Conservation (phyloP, 1,140 invertebrate genomes). For the Trichonephila clavipes region DNA sequence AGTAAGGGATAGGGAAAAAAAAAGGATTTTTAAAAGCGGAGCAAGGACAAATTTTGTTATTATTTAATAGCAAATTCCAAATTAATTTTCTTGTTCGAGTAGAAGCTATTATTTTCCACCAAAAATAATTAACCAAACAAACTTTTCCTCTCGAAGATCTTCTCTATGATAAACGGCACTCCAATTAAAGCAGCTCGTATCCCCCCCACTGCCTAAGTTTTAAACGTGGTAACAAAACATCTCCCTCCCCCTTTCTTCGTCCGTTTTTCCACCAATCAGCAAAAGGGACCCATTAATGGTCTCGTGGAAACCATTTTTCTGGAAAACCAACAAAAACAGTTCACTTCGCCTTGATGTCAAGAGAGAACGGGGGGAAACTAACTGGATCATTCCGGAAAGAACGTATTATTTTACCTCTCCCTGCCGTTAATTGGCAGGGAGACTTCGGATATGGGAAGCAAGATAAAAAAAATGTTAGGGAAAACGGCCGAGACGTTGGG, state of each 20-base stretch:
- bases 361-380: conserved; percentile 40
- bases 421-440: conserved; percentile 68
- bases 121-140: conserved; percentile 52
- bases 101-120: conserved; percentile 38
- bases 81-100: background rate
- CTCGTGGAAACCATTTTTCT: conserved; percentile 59
- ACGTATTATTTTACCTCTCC: conserved; percentile 72
- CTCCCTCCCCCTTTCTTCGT: background rate
- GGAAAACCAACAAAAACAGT: conserved; percentile 54
- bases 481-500: conserved; percentile 41
- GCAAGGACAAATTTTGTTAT: background rate
- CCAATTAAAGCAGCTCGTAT: background rate
- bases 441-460: background rate
- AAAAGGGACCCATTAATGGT: conserved; percentile 49
- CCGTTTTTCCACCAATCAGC: conserved; percentile 5
- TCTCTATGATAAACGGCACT: conserved; percentile 40
- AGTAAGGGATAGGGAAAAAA: background rate
- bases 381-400: conserved; percentile 62
- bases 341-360: conserved; percentile 43
- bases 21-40: background rate
- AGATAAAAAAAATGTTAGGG: conserved; percentile 19
- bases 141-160: background rate
- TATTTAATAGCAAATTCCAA: conserved; percentile 14
- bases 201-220: background rate
- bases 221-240: conserved; percentile 21